These are phyloP conservation scores for Tubulanus polymorphus DNA, from an alignment of 2,888 invertebrate genomes.

Conservation along the genomic window DNA sequence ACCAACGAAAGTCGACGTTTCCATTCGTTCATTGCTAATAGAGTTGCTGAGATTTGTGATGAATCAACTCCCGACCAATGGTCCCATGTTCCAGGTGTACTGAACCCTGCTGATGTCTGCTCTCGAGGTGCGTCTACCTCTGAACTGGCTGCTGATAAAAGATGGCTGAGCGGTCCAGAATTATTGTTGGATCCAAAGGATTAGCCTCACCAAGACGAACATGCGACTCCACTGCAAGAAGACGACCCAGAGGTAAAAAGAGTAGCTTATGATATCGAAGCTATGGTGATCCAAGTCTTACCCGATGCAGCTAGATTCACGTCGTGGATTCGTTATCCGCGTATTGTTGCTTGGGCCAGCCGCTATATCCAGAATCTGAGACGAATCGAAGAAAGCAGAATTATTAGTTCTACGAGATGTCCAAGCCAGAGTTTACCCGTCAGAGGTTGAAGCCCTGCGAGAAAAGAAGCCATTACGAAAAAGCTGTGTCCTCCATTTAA, in stretches of 20 bases:
- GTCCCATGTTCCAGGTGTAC: neutral
- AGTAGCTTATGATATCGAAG: no score
- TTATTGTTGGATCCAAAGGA: neutral
- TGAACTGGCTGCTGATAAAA: neutral
- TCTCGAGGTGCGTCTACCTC: neutral
- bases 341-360: neutral
- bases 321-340: neutral
- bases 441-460: neutral
- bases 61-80: neutral
- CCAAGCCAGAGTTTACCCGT: neutral
- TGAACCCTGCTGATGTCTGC: slow-evolving; percentile 3
- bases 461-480: neutral
- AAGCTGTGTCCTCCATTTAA: neutral
- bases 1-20: neutral
- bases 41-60: neutral
- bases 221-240: neutral
- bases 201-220: neutral
- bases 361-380: no score
- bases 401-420: neutral
- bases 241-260: neutral
- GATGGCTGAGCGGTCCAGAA: slow-evolving; percentile 2
- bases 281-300: neutral
- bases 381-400: neutral
- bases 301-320: neutral
- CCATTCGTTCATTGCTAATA: neutral